Conservation (phyloP, 2,888 invertebrate species). For the Pollenia griseotomentosa region DNA sequence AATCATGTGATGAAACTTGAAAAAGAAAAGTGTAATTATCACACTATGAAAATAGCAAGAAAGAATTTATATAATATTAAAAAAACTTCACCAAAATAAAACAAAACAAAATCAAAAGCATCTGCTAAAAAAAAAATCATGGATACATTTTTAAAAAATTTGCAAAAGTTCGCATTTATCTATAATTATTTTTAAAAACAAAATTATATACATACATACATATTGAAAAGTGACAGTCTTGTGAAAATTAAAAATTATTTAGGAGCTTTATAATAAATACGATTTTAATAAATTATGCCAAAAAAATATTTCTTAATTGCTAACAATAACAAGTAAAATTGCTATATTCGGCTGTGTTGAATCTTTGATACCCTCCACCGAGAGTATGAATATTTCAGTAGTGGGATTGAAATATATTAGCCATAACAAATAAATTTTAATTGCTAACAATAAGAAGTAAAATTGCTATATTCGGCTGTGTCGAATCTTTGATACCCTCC, state of each 20-base stretch:
- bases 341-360: too few species aligned
- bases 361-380: too few species aligned
- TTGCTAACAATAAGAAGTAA: background rate
- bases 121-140: background rate
- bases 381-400: too few species aligned
- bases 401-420: too few species aligned
- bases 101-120: constrained; percentile 1
- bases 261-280: background rate
- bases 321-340: background rate
- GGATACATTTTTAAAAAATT: background rate
- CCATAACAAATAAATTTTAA: too few species aligned
- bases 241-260: constrained; percentile 40
- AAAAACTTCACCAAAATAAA: background rate
- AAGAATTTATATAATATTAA: background rate
- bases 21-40: constrained; percentile 24
- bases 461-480: too few species aligned
- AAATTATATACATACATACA: background rate
- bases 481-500: too few species aligned
- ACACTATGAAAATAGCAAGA: background rate
- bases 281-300: background rate
- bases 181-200: background rate
- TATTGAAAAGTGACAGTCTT: constrained; percentile 18
- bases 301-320: background rate
- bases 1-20: constrained; percentile 24
- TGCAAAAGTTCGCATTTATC: constrained; percentile 9